These are phyloP conservation scores for Formica aserva DNA, from an alignment of 2,888 invertebrate genomes.

Conservation along the genomic window DNA sequence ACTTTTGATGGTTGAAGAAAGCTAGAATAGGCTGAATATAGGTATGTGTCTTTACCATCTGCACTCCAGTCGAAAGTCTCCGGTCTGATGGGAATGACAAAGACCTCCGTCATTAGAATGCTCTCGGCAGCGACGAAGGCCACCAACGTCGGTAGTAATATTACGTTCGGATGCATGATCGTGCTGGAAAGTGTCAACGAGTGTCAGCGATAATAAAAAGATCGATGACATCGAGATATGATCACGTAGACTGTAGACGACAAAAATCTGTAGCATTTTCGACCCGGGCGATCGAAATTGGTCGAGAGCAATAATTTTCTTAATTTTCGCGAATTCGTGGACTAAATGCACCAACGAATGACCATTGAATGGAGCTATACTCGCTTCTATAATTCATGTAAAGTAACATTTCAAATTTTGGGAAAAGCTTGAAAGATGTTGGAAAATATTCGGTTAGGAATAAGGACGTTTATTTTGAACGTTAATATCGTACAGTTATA, in stretches of 20 bases:
- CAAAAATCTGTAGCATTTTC: background rate
- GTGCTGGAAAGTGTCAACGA: constrained; percentile 62
- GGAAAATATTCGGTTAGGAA: background rate
- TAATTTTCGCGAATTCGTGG: background rate
- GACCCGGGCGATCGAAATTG: background rate
- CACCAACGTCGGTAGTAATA: constrained; percentile 47
- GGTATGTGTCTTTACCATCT: constrained; percentile 87
- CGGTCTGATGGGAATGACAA: constrained; percentile 92
- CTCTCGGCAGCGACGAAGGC: constrained; percentile 83
- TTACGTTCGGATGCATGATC: constrained; percentile 59
- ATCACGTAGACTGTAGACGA: background rate
- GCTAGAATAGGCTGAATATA: background rate
- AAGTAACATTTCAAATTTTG: background rate
- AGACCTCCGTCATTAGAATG: constrained; percentile 91
- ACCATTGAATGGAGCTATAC: background rate
- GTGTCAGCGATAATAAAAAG: background rate
- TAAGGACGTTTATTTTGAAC: background rate
- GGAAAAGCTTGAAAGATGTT: background rate
- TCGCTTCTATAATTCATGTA: background rate
- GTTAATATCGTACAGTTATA: background rate
- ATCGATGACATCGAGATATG: constrained; percentile 8
- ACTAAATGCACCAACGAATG: background rate
- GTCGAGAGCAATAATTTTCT: background rate
- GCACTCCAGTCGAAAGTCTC: constrained; percentile 93
- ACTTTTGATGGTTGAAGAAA: background rate